Conservation (phyloP, 2,797 vertebrate genomes). For the Taeniopygia guttata region DNA sequence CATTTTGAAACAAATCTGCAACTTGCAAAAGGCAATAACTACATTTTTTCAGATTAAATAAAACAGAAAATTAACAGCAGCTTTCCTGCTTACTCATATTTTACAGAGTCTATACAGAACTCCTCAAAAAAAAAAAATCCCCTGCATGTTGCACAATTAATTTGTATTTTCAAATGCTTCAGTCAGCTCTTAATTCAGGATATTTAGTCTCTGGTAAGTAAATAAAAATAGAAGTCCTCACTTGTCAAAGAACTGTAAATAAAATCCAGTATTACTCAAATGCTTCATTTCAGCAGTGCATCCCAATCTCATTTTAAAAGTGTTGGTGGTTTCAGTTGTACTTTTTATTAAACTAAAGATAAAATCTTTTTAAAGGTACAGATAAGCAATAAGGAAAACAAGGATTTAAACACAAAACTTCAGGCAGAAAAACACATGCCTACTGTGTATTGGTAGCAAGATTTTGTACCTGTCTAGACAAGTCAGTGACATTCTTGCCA, state of each 20-base stretch:
- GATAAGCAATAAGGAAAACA: not conserved
- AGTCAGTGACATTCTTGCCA: not conserved
- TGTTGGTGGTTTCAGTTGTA: not conserved
- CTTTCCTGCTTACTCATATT: not conserved
- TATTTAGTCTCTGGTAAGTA: not conserved
- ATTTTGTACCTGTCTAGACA: constrained; percentile 28
- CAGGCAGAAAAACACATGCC: not conserved
- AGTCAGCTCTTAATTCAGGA: not conserved
- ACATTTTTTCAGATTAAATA: not conserved
- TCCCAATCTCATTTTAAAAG: not conserved
- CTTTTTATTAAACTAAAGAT: not conserved
- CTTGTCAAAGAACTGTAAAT: not conserved
- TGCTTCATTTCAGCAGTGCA: not conserved
- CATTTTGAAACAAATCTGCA: not conserved
- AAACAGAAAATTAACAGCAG: not conserved
- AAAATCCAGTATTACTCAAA: not conserved
- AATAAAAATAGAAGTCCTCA: not conserved
- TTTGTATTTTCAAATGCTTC: not conserved
- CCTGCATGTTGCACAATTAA: not conserved
- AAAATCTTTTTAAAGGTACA: not conserved
- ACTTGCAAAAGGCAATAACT: not conserved
- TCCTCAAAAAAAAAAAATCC: not conserved
- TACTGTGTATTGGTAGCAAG: not conserved
- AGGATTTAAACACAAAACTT: not conserved
- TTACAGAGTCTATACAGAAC: not conserved